These are phyloP conservation scores for Helicoverpa armigera DNA, from an alignment of 1,140 invertebrate genomes.

Conservation along the genomic window DNA sequence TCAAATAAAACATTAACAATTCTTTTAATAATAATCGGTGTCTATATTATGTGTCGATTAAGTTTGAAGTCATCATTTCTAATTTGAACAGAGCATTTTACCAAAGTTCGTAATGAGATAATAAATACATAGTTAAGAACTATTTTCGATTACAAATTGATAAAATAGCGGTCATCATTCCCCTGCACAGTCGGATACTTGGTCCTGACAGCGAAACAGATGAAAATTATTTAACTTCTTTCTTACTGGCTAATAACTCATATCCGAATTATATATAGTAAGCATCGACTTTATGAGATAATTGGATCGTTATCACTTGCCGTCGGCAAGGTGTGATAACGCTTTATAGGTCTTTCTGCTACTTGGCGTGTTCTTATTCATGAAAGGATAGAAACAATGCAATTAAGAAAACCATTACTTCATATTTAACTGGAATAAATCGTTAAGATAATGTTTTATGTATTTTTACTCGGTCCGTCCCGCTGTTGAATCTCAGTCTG, in stretches of 20 bases:
- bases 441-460: no score
- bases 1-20: background rate
- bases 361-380: no score
- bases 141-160: no score
- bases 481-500: background rate
- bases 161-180: no score
- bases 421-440: background rate
- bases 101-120: no score
- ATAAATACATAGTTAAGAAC: no score
- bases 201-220: no score
- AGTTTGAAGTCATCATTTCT: no score
- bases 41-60: background rate
- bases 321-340: background rate
- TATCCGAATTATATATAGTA: background rate
- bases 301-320: slow-evolving; percentile 18
- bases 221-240: background rate
- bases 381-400: background rate
- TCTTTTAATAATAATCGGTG: background rate
- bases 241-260: background rate
- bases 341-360: background rate
- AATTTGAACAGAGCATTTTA: no score
- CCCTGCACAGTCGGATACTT: no score
- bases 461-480: no score
- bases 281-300: background rate
- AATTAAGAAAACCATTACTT: background rate